Base-by-base conservation (phyloP, 2,797 vertebrate genomes). In the Gallinago stenura region DNA sequence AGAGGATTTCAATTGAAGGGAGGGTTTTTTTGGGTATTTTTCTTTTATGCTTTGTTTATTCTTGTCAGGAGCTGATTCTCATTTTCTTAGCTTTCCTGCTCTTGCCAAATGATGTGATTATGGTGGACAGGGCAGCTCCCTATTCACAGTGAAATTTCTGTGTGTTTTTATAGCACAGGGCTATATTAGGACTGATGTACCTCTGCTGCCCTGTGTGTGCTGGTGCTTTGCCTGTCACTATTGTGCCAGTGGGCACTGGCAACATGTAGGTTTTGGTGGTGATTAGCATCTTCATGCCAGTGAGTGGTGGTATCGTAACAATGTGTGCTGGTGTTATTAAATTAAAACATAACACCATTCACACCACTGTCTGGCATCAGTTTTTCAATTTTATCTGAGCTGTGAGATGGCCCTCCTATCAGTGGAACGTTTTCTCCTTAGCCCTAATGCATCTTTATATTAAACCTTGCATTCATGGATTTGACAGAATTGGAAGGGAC, bases 31-130 rank as follows among this genome's bases (percentile, higher is more conserved):
- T 3, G 19, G 4, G 19, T 78, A 22, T 56, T 31, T 79, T 57
- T 96, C 46, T 58, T 72, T 28, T 35, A 80, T 72, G 50, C 62
- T 87, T 87, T 92, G 46, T 81, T 94, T 92, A 48, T 91, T 90
- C 72, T 87, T 90, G 35, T 94, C 48, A 83, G 60, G 50, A 73
- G 15, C 81, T 54, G 68, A 53, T 80, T 84, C 69, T 96, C 41
- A 61, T 88, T 89, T 94, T 78, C 35, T 22, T 37, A 13, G 46
- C 41, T 90, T 64, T 71, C 45, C 45, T 83, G 54, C 73, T 69
- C 41, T 83, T 69, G 41, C 54, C 24, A 73, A 87, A 66, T 77
- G 68, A 84, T 12, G 7, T 87, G 86, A 65, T 80, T 95, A 39
- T 21, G 19, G 64, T 77, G 75, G 73, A 82, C 89, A 84, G 89